phyloP scores from a whole-genome alignment of 2,888 invertebrate genomes.

The Halocaridina rubra region DNA sequence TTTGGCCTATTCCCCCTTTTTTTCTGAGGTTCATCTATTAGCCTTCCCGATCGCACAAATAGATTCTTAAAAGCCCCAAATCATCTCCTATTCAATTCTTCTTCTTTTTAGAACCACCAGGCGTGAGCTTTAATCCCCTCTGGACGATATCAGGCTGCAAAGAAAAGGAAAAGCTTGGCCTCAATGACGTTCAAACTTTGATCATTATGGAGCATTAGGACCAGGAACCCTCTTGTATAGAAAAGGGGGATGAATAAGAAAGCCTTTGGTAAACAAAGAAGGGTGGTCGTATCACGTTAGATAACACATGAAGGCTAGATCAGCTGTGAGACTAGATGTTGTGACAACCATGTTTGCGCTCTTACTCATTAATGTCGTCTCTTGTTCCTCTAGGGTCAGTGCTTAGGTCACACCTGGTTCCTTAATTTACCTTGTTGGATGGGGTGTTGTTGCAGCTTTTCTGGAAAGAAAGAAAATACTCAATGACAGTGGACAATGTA shows the following conservation, averaged over 20 bases:
- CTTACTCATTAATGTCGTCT: not conserved
- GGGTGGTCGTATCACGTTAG: not conserved
- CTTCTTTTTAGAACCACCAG: not conserved
- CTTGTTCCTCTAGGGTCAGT: not conserved
- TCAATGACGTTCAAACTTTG: not conserved
- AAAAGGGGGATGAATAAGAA: no score
- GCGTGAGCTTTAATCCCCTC: not conserved
- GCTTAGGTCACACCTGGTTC: not conserved
- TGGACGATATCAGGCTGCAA: not conserved
- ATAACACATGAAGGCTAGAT: not conserved
- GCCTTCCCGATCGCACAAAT: no score
- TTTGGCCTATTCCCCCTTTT: no score
- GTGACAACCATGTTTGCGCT: not conserved
- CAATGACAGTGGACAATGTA: no score
- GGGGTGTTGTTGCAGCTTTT: no score
- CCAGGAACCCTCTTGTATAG: not conserved
- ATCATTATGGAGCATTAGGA: not conserved
- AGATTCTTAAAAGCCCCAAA: not conserved
- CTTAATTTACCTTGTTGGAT: no score
- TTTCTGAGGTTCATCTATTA: no score
- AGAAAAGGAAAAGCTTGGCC: not conserved
- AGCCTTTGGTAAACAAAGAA: no score
- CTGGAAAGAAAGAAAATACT: no score
- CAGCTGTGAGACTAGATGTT: not conserved
- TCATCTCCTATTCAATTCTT: not conserved